These are phyloP conservation scores for Ennomos fuscantarius DNA, from an alignment of 2,888 invertebrate species.

Conservation along the genomic window DNA sequence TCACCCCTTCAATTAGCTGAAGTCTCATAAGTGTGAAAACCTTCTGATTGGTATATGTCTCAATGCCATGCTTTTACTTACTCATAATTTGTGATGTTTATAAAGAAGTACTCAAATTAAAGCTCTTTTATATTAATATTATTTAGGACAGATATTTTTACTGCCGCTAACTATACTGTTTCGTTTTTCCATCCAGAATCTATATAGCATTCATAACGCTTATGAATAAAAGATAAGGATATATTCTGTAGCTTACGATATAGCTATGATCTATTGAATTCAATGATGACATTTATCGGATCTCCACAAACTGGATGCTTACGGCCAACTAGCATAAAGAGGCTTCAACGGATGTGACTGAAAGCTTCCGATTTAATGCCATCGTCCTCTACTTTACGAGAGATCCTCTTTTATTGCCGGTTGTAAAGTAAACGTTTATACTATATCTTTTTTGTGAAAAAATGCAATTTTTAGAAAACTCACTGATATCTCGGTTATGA, in stretches of 20 bases:
- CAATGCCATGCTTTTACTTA: too few species aligned
- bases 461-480: too few species aligned
- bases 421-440: slow-evolving; percentile 52
- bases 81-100: too few species aligned
- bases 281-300: slow-evolving; percentile 39
- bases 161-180: too few species aligned
- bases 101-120: too few species aligned
- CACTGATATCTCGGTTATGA: too few species aligned
- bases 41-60: too few species aligned
- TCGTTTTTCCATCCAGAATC: too few species aligned
- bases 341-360: slow-evolving; percentile 45
- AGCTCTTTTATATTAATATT: too few species aligned
- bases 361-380: slow-evolving; percentile 51
- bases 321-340: slow-evolving; percentile 38
- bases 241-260: slow-evolving; percentile 11
- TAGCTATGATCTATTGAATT: slow-evolving; percentile 30
- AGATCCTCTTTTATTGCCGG: slow-evolving; percentile 54
- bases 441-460: slow-evolving; percentile 38
- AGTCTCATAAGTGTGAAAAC: too few species aligned
- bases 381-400: slow-evolving; percentile 47
- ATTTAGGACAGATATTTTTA: too few species aligned
- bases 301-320: slow-evolving; percentile 36
- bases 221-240: slow-evolving; percentile 31
- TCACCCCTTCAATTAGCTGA: too few species aligned
- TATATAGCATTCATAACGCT: slow-evolving; percentile 5